Conservation (phyloP, 37 sponge, comb jelly and placozoan genomes). For the Hexactinellida sp. region DNA sequence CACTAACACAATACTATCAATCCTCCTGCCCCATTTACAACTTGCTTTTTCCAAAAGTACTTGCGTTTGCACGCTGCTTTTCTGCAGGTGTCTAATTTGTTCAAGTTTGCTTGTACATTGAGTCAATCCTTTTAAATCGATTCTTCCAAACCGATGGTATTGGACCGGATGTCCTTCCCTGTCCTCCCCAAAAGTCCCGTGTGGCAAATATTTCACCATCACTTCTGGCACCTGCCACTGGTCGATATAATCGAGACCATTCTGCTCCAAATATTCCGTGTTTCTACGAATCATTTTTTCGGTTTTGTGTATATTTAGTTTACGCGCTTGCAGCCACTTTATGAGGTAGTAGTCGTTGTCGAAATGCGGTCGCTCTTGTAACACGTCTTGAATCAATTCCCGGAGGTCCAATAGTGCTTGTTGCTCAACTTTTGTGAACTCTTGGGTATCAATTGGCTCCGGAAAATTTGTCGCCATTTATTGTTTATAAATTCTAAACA, state of each 20-base stretch:
- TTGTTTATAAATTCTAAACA: too few species aligned
- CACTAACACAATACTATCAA: background rate
- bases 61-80: background rate
- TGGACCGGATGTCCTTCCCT: background rate
- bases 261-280: background rate
- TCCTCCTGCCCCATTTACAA: background rate
- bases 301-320: background rate
- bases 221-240: background rate
- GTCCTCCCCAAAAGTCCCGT: background rate
- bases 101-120: background rate
- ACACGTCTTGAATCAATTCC: background rate
- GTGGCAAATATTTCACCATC: background rate
- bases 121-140: background rate
- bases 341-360: background rate
- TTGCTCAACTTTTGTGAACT: background rate
- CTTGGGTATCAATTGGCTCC: background rate
- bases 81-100: background rate
- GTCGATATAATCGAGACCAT: background rate
- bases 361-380: background rate
- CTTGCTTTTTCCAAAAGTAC: background rate
- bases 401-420: background rate
- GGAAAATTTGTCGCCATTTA: background rate
- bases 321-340: background rate
- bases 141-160: background rate
- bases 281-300: background rate